Evolutionary conservation across 2,888 invertebrate genomes (phyloP).

Genomic region (Drosophila quinaria): DNA sequence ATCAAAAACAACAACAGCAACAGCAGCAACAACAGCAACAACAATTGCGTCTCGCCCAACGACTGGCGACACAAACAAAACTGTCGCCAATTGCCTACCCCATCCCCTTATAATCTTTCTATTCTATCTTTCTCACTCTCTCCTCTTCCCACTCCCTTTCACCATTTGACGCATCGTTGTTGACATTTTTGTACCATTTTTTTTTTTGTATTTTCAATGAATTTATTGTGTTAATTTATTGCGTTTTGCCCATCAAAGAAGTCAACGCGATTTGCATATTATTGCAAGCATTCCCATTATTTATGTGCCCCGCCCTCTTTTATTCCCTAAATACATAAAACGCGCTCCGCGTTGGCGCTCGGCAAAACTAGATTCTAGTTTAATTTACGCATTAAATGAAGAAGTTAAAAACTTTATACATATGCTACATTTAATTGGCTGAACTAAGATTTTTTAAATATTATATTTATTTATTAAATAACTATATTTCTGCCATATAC

Average conservation of each 20-base stretch:
- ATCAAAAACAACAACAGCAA: conserved; percentile 45
- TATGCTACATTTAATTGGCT: not conserved
- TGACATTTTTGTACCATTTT: conserved; percentile 30
- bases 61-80: conserved; percentile 57
- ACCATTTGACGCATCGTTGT: conserved; percentile 7
- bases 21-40: conserved; percentile 14
- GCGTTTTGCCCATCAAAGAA: conserved; percentile 53
- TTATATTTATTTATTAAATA: too few species aligned
- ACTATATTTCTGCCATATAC: too few species aligned
- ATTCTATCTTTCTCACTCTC: not conserved
- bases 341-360: not conserved
- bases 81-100: conserved; percentile 53
- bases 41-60: conserved; percentile 29
- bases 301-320: conserved; percentile 36
- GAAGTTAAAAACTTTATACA: not conserved
- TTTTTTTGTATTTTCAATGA: conserved; percentile 29
- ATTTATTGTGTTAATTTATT: conserved; percentile 84
- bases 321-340: not conserved
- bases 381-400: not conserved
- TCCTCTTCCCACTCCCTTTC: too few species aligned
- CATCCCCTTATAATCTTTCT: not conserved
- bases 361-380: conserved; percentile 1
- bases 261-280: conserved; percentile 71
- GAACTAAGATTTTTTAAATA: not conserved
- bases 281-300: conserved; percentile 60